Base-by-base conservation (phyloP, 1,140 invertebrate genomes). In the Drosophila nasuta region DNA sequence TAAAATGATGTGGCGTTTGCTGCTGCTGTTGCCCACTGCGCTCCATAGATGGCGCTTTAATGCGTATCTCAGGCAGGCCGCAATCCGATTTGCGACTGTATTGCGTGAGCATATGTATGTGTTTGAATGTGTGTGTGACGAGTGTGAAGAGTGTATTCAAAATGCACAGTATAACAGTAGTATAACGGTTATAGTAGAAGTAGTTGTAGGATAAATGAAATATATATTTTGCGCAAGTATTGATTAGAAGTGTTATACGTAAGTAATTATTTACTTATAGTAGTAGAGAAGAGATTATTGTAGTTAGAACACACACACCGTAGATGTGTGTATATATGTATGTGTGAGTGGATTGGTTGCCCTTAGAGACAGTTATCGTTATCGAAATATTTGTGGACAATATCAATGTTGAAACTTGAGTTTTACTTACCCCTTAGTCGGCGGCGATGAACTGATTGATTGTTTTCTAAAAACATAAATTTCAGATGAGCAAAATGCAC, bases 21-120 rank as follows among this genome's bases (percentile, higher is more conserved):
- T 33, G 62, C 69, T 96, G 64, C 56, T 63, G 67, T 43, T 67
- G 54, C 20, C 96, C 93, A 83, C 95, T 95, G 92, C 95, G 94
- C 93, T 96, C 96, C 94, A 96, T 93, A 92, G 95, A 96, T 76
- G 96, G 95, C 86, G 95, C 95, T 93, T 96, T 93, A 88, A 96
- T 96, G 89, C 95, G 95, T 87, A 96, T 96, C 93, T 96, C 95
- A 59, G 96, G 96, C 71, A 96, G 94, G 82, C 94, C 94, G 93
- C 85, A 78, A 59, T 95, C 96, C 93, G 94, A 94, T 93, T 95
- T 95, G 93, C 95, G 95, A 81, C 83, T 76, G 17, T 69, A 51
- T 54, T 38, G 48, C 15, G 52, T 69, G 54, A 38, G 57, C n/a
- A 52, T 72, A 41, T 71, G 59, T 78, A 56, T 46, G 35, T 80